A percentile compares a stretch with the other conserved stretches of the same genome.
Evolutionary conservation across 2,888 invertebrate species (phyloP).

Genomic region (Dusona sp.): DNA sequence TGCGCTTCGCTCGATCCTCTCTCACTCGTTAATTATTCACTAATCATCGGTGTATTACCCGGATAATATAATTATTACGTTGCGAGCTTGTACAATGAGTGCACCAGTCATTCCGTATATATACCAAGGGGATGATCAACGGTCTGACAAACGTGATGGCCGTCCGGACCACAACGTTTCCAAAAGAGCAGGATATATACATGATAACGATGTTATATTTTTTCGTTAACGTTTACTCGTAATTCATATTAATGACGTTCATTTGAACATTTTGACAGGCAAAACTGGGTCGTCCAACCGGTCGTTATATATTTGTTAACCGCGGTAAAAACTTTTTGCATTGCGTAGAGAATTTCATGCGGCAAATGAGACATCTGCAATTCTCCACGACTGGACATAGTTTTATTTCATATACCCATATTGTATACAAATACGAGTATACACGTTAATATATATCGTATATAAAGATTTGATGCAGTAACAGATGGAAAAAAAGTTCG

Average conservation of each 20-base stretch:
- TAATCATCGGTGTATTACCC: slow-evolving; percentile 61
- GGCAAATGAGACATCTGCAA: slow-evolving; percentile 53
- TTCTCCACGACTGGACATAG: background rate
- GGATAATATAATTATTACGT: slow-evolving; percentile 58
- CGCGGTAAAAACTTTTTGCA: slow-evolving; percentile 42
- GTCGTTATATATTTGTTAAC: slow-evolving; percentile 41
- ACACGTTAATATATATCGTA: slow-evolving; percentile 6
- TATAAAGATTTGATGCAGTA: slow-evolving; percentile 55
- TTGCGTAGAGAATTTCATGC: slow-evolving; percentile 37
- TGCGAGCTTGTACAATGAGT: slow-evolving; percentile 51
- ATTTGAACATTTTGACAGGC: slow-evolving; percentile 60
- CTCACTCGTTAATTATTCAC: slow-evolving; percentile 62
- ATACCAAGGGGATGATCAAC: slow-evolving; percentile 1
- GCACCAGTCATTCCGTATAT: slow-evolving; percentile 18
- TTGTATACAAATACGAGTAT: slow-evolving; percentile 1
- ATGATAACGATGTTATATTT: slow-evolving; percentile 51
- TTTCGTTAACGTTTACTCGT: slow-evolving; percentile 58
- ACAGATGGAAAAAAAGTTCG: slow-evolving; percentile 53
- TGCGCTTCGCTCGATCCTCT: slow-evolving; percentile 7
- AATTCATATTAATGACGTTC: slow-evolving; percentile 66
- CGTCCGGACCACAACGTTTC: slow-evolving; percentile 40
- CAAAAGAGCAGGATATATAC: slow-evolving; percentile 34
- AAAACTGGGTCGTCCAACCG: slow-evolving; percentile 52
- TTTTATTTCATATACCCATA: background rate
- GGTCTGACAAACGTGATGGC: slow-evolving; percentile 57